phyloP scores from a whole-genome alignment of 2,888 invertebrate genomes.

The Sthenelais limicola region DNA sequence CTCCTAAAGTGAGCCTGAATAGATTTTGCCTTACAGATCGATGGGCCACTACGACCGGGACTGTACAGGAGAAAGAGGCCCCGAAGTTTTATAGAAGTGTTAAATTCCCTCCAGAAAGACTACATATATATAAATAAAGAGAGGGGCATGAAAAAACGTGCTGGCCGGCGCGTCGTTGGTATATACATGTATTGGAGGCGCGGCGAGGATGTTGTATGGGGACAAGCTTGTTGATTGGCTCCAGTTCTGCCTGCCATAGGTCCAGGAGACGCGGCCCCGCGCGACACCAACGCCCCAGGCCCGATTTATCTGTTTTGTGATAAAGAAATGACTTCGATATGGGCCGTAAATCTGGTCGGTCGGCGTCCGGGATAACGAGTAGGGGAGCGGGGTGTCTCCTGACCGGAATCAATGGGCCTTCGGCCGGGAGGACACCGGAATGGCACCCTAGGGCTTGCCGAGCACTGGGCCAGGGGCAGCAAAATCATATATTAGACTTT shows the following conservation, averaged over 20 bases:
- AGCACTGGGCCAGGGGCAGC: too few relatives aligned
- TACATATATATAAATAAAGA: neutral
- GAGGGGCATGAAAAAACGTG: neutral
- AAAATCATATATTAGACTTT: slow-evolving; percentile 9
- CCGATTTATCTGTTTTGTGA: too few relatives aligned
- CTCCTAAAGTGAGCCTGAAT: slow-evolving; percentile 23
- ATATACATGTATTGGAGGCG: neutral
- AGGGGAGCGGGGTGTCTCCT: slow-evolving; percentile 5
- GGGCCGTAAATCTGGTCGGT: slow-evolving; percentile 26
- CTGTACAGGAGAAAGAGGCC: neutral
- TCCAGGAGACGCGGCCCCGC: neutral
- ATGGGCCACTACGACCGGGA: neutral
- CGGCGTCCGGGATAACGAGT: neutral
- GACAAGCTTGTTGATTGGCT: slow-evolving; percentile 4
- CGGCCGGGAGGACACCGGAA: neutral
- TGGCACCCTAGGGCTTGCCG: neutral
- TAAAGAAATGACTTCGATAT: too few relatives aligned
- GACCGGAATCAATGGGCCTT: neutral
- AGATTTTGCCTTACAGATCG: slow-evolving; percentile 6
- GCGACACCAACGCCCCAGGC: neutral
- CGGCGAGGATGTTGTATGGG: neutral
- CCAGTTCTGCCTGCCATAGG: slow-evolving; percentile 3
- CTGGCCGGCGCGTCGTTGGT: slow-evolving; percentile 2
- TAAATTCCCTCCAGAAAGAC: slow-evolving; percentile 32
- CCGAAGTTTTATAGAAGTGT: slow-evolving; percentile 18